These are phyloP conservation scores for Sweltsa coloradensis DNA, from an alignment of 1,140 invertebrate genomes.

Conservation along the genomic window DNA sequence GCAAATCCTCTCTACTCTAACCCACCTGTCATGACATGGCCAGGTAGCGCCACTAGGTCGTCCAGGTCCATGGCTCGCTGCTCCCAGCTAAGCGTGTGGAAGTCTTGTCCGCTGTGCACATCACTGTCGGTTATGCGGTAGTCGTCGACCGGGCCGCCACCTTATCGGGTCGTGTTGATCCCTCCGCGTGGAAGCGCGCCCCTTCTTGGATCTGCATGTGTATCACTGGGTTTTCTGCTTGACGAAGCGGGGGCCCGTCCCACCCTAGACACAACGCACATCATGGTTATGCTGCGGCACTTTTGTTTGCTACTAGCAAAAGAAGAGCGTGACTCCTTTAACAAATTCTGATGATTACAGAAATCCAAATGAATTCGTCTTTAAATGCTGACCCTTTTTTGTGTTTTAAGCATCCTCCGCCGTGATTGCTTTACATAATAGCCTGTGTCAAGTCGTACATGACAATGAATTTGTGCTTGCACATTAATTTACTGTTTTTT, in stretches of 20 bases:
- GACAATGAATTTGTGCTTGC: no score
- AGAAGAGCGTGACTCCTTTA: conserved; percentile 9
- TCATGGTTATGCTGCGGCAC: background rate
- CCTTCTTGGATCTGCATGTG: conserved; percentile 75
- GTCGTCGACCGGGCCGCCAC: conserved; percentile 53
- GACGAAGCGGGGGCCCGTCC: conserved; percentile 57
- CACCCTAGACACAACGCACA: conserved; percentile 51
- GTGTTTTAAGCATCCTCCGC: no score
- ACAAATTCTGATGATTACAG: background rate
- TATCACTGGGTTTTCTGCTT: conserved; percentile 62
- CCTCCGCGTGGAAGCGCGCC: conserved; percentile 40
- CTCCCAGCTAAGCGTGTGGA: conserved; percentile 61
- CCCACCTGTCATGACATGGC: conserved; percentile 52
- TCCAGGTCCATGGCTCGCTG: conserved; percentile 68
- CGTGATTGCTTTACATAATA: no score
- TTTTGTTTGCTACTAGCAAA: background rate
- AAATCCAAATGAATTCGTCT: conserved; percentile 4
- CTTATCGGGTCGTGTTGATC: conserved; percentile 41
- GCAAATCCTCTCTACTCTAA: no score
- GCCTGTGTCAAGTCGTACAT: no score
- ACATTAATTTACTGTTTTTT: no score
- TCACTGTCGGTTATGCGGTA: conserved; percentile 40
- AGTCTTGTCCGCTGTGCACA: conserved; percentile 46
- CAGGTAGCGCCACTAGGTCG: conserved; percentile 46
- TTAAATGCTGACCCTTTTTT: no score